Conservation (phyloP, 2,797 vertebrate genomes). For the Pangasius larnaudii region DNA sequence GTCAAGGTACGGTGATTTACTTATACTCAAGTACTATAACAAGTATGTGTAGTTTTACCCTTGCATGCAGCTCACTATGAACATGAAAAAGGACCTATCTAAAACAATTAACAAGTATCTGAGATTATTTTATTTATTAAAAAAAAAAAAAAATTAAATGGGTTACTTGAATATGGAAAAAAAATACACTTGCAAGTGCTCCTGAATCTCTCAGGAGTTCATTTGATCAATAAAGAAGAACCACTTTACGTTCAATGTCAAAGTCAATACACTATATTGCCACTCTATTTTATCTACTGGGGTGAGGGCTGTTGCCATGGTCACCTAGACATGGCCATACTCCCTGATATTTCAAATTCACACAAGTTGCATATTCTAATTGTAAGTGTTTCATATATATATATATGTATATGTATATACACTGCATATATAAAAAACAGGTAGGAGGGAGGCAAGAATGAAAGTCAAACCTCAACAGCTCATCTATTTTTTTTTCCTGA, state of each 20-base stretch:
- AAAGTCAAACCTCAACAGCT: neutral
- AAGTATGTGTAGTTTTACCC: neutral
- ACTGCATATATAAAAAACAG: neutral
- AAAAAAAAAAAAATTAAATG: neutral
- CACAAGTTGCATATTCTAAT: neutral
- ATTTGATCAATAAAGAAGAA: constrained; percentile 20
- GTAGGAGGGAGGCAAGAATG: neutral
- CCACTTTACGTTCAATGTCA: constrained; percentile 14
- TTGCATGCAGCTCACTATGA: neutral
- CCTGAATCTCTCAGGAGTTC: neutral
- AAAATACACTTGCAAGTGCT: neutral
- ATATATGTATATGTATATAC: neutral
- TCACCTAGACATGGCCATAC: neutral
- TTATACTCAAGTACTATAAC: neutral
- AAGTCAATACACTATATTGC: constrained; percentile 2
- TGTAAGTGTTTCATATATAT: neutral
- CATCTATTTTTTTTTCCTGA: neutral
- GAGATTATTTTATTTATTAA: neutral
- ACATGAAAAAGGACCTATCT: neutral
- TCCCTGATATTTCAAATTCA: neutral
- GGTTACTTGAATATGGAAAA: neutral
- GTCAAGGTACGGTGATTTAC: neutral
- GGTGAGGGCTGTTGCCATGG: neutral
- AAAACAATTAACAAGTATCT: neutral
- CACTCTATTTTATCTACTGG: neutral